These are phyloP conservation scores for Bombus waltoni DNA, from an alignment of 1,140 invertebrate species.

Conservation along the genomic window DNA sequence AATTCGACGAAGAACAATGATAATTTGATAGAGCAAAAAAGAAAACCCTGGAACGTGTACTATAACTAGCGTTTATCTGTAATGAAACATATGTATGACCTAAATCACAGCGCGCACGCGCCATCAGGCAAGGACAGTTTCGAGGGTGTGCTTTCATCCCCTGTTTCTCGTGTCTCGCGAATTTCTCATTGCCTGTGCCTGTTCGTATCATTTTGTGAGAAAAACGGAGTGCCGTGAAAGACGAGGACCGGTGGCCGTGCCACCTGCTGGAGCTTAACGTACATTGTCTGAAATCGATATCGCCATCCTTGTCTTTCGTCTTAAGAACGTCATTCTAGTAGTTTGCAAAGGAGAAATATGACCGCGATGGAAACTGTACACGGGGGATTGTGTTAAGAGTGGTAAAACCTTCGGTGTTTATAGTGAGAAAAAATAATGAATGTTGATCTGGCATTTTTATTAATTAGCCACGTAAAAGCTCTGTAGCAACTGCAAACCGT, in stretches of 20 bases:
- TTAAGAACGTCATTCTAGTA: slow-evolving; percentile 23
- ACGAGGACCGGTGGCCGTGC: slow-evolving; percentile 54
- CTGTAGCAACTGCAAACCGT: no score
- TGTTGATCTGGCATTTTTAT: background rate
- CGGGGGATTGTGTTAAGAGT: slow-evolving; percentile 38
- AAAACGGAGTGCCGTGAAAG: slow-evolving; percentile 35
- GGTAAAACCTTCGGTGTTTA: slow-evolving; percentile 25
- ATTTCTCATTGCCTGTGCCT: slow-evolving; percentile 11
- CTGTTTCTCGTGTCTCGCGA: slow-evolving; percentile 35
- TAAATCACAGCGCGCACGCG: slow-evolving; percentile 66
- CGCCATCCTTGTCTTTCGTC: slow-evolving; percentile 40
- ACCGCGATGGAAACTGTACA: slow-evolving; percentile 43
- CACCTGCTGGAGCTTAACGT: slow-evolving; percentile 59
- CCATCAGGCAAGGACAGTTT: slow-evolving; percentile 61
- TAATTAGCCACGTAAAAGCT: background rate
- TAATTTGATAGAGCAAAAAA: background rate
- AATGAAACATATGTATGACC: slow-evolving; percentile 64
- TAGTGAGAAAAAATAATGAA: background rate
- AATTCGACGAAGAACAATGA: background rate
- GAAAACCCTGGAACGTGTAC: background rate
- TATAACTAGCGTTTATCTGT: slow-evolving; percentile 9
- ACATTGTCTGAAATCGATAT: slow-evolving; percentile 59
- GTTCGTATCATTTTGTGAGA: slow-evolving; percentile 7
- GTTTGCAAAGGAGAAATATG: slow-evolving; percentile 37
- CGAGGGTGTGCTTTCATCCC: slow-evolving; percentile 70